A percentile compares a stretch with the other conserved stretches of the same genome.
Evolutionary conservation across 1,140 invertebrate genomes (phyloP).

Genomic region (Pissodes strobi): DNA sequence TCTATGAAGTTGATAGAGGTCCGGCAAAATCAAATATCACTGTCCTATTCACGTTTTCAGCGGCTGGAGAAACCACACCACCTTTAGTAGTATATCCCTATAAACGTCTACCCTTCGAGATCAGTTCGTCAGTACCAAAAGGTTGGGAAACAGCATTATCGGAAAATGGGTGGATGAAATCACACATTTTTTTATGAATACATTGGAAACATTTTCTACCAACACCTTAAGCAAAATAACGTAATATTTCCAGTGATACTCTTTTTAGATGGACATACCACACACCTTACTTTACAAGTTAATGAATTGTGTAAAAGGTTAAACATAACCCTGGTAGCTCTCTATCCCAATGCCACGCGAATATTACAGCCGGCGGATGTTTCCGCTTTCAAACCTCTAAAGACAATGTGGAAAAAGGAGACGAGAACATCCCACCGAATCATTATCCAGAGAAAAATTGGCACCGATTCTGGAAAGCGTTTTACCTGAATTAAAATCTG

Average conservation of each 20-base stretch:
- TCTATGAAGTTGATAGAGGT: conserved; percentile 46
- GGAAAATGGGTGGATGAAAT: conserved; percentile 54
- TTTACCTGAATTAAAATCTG: background rate
- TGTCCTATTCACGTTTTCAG: conserved; percentile 39
- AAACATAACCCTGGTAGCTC: conserved; percentile 3
- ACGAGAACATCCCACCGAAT: background rate
- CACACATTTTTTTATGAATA: conserved; percentile 52
- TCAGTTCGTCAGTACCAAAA: conserved; percentile 43
- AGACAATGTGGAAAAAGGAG: conserved; percentile 9
- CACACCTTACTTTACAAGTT: conserved; percentile 44
- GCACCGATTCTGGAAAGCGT: too few relatives aligned
- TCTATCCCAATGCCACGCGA: conserved; percentile 14
- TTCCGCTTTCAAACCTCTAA: conserved; percentile 26
- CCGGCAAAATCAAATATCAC: conserved; percentile 38
- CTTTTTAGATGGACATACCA: conserved; percentile 53
- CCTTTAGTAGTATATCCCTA: conserved; percentile 44
- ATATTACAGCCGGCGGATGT: conserved; percentile 29
- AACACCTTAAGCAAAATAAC: conserved; percentile 40
- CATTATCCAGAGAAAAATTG: too few relatives aligned
- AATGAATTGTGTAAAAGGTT: conserved; percentile 31
- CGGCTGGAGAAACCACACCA: conserved; percentile 26
- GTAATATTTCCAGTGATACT: conserved; percentile 49
- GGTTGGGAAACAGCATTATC: conserved; percentile 49
- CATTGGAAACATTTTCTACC: conserved; percentile 48
- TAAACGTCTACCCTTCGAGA: conserved; percentile 37